Evolutionary conservation across 2,888 invertebrate genomes (phyloP), one percentile per base, ranked within the genome.

Genomic region (Julus scanicus): DNA sequence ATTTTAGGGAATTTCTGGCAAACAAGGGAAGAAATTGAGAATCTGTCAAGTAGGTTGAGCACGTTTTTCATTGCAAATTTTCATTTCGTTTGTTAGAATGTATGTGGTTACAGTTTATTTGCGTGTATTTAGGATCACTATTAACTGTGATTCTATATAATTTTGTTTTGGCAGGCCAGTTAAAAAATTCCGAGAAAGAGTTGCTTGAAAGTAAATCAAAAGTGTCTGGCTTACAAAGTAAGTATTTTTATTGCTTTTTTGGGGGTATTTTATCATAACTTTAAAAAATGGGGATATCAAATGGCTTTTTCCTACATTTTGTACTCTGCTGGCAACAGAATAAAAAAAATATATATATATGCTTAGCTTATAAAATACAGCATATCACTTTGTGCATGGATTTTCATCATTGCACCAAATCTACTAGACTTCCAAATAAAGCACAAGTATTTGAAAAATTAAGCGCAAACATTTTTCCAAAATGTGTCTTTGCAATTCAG

Each of bases 171-270:
- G 3, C 80, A 80, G 92, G 90, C 48, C 91, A 92, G 89, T 89
- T 93, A 86, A 91, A 92, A 89, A 91, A 91, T 86, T 91, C 92
- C 6, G 92, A 92, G 89, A 90, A 90, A 49, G 91, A 92, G 89
- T 90, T 92, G 88, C 91, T 92, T 89, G 92, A 92, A 89, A 92
- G 92, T 90, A 91, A 91, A 88, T 91, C 92, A n/a, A 91, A 91
- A 89, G 91, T 93, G 48, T 92, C 92, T 89, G 91, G 92, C 87
- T 90, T 93, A 88, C 91, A 92, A 89, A 91, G 92, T 93, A 91
- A 92, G 92, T 91, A 0, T 29, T 29, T 29, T 29, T 29, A 29
- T 44, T 88, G 13, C 48, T 71, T 87, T 88, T 87, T 85, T 29
- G 29, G 29, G 29, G 29, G 29, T 29, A 29, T n/a, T 85, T 15